Base-by-base conservation (phyloP, 2,888 invertebrate genomes). In the Diarsia rubi region DNA sequence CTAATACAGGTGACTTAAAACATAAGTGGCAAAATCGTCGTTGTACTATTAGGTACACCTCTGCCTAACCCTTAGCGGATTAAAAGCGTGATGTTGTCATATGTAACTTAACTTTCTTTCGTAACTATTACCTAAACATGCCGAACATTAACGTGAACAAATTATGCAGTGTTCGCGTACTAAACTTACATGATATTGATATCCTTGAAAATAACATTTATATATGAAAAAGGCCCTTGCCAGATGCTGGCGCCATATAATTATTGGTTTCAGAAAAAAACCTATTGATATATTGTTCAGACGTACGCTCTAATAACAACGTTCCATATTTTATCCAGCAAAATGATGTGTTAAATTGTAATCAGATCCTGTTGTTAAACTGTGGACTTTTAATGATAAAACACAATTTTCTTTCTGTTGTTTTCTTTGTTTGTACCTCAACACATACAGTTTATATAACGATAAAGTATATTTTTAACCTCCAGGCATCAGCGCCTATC, bases 171-270 rank as follows among this genome's bases (percentile, higher is more conserved):
- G 70, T 57, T 72, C 76, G 68, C 79, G 82, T 74, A 73, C 31
- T 21, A 57, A 74, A 47, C 57, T 52, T 72, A 60, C 62, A 69
- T 76, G 69, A 70, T 74, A 75, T 63, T 70, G 71, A 60, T 65
- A 60, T 60, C 60, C 44, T 16, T 44, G 60, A 69, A 75, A 75
- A 83, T 73, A 81, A 67, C 69, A 68, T 72, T 81, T 65, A 63
- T 64, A 57, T 54, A 59, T 60, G 69, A 69, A 78, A 78, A 69
- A 67, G 64, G 59, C 44, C 76, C 31, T 69, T 54, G 49, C 64
- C 73, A 81, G 75, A 79, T 78, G 75, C 62, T 57, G 85, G 78
- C 85, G 86, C 85, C 86, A 75, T 83, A 70, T 83, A 86, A 86
- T 86, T 63, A 86, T 75, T 75, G 85, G 74, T 67, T 81, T 64